phyloP scores from a whole-genome alignment of 2,797 vertebrate genomes.

The Danio albolineatus region DNA sequence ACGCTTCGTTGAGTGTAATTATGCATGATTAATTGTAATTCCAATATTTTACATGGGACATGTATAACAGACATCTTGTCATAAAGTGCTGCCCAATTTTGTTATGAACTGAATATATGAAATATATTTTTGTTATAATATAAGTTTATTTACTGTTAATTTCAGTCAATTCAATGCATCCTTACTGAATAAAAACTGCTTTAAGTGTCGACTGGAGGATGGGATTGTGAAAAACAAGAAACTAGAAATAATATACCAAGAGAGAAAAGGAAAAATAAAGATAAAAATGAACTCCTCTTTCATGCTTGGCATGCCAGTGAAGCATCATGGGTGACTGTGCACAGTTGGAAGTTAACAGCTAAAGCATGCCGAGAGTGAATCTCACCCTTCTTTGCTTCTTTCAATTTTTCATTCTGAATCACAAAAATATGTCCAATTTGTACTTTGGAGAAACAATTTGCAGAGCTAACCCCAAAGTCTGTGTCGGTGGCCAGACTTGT shows the following conservation, averaged over 20 bases:
- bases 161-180: too few species aligned
- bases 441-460: background rate
- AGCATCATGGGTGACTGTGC: constrained; percentile 28
- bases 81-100: too few species aligned
- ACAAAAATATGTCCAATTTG: background rate
- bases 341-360: constrained; percentile 21
- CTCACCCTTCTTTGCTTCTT: background rate
- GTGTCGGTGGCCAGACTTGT: background rate
- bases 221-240: background rate
- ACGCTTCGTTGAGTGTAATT: too few species aligned
- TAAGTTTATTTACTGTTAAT: too few species aligned
- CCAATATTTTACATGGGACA: too few species aligned
- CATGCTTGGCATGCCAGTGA: constrained; percentile 19
- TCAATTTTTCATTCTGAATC: background rate
- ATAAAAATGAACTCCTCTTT: background rate
- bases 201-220: background rate
- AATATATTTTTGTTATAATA: too few species aligned
- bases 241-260: background rate
- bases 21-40: too few species aligned
- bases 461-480: background rate
- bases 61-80: too few species aligned
- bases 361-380: background rate
- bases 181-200: too few species aligned
- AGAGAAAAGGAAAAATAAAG: background rate
- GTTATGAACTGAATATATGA: too few species aligned